Evolutionary conservation across 2,888 invertebrate species (phyloP).

Genomic region (Pantelozetes paolii): DNA sequence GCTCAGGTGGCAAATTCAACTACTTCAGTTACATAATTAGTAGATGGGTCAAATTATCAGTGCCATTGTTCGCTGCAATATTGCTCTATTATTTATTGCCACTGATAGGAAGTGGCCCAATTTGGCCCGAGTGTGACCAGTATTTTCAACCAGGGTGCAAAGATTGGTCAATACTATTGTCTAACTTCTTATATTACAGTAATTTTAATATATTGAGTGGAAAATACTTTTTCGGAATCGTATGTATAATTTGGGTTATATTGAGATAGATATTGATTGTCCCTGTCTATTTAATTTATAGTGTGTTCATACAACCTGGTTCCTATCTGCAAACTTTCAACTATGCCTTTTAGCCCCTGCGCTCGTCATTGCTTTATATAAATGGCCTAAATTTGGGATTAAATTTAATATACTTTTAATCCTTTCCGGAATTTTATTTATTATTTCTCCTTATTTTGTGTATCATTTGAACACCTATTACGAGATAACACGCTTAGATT

Average conservation of each 20-base stretch:
- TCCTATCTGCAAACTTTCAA: slow-evolving; percentile 38
- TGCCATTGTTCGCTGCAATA: slow-evolving; percentile 36
- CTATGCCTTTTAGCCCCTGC: slow-evolving; percentile 32
- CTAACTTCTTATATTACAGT: slow-evolving; percentile 32
- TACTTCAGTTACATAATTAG: slow-evolving; percentile 25
- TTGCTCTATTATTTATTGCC: slow-evolving; percentile 39
- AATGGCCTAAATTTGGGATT: slow-evolving; percentile 28
- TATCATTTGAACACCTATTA: slow-evolving; percentile 26
- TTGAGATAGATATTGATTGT: too few species aligned
- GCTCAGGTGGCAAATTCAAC: slow-evolving; percentile 22
- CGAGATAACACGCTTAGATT: slow-evolving; percentile 26
- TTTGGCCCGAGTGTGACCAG: slow-evolving; percentile 33
- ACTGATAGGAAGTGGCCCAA: slow-evolving; percentile 38
- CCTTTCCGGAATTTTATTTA: slow-evolving; percentile 12
- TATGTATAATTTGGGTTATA: neutral
- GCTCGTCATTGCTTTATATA: slow-evolving; percentile 24
- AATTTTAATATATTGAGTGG: slow-evolving; percentile 14
- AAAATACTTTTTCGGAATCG: slow-evolving; percentile 20
- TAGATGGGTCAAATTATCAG: slow-evolving; percentile 38
- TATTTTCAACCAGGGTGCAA: slow-evolving; percentile 31
- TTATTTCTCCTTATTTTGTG: slow-evolving; percentile 7
- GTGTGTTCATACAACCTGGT: slow-evolving; percentile 42
- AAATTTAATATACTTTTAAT: slow-evolving; percentile 4
- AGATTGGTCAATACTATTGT: neutral
- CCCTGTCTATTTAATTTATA: slow-evolving; percentile 7